Evolutionary conservation across 2,888 invertebrate species (phyloP), one percentile per base, ranked within the genome.

Genomic region (Cataglyphis livida): DNA sequence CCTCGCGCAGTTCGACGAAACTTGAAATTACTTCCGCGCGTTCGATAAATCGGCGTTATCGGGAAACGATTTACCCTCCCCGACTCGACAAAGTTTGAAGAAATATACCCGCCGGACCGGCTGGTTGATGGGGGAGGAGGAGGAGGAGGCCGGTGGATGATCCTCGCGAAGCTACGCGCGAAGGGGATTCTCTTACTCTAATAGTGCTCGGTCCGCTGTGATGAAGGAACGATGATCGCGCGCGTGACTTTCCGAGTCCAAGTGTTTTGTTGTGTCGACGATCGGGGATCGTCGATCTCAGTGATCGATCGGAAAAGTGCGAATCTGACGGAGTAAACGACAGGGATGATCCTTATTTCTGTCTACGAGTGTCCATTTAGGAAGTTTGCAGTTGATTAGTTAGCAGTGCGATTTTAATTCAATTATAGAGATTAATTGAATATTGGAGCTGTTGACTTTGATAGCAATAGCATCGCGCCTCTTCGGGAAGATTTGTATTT

Each of bases 1-100:
- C 28, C 41, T 12, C 21, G 6, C n/a, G 81, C 74, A 28, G 32
- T 61, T 35, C n/a, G 65, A 51, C 73, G 44, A 79, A 85, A 85
- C 82, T 85, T 85, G 70, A 79, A 85, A 85, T 85, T 84, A 82
- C 82, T 85, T 85, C 32, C 79, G 59, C 82, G 59, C 70, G 61
- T 79, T 66, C 79, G 84, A 79, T 79, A 84, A 85, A 85, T 82
- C 78, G 71, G 35, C 65, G 73, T 75, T 84, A 85, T 85, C 84
- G 85, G 75, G 62, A 82, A 85, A 84, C 85, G 84, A 84, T 85
- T 85, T 82, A n/a, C 51, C 51, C 12, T 18, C 44, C 78, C 57
- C 65, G 65, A 38, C 32, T 44, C 44, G 73, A 44, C 61, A 48
- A 82, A 85, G 83, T 85, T 79, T 54, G 68, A 54, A 64, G 78